Evolutionary conservation across 2,113 vertebrate species (phyloP), one percentile per base, ranked within the genome.

Genomic region (Lota lota): DNA sequence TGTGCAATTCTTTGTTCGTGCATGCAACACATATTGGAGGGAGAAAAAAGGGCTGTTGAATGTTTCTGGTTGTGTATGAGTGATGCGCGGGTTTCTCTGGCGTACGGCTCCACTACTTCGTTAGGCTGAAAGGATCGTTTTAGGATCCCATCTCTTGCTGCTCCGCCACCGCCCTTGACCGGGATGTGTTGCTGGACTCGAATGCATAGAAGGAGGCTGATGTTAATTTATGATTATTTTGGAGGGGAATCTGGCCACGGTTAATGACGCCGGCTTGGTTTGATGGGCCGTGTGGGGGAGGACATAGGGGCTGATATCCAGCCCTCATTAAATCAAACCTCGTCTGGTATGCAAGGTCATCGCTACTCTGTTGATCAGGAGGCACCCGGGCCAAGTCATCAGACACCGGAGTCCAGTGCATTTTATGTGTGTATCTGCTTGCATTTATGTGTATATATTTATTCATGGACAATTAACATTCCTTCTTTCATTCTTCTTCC

Each of bases 291-390:
- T 66, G 80, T 19, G 68, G 58, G 63, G 76, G 73, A 14, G 61
- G 78, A 79, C 60, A 71, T 60, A 73, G 79, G 67, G 79, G 89
- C 87, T 88, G 87, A 90, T 87, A 85, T 86, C 72, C 73, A 76
- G 73, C 77, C 76, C 87, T 89, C 83, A 72, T 90, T 90, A 90
- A 84, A 88, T 68, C 83, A 84, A 80, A 82, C 85, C 81, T 87
- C 76, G 68, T 76, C 87, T 82, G 88, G 89, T 80, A 89, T 90
- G 85, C 83, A 73, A 89, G 88, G 88, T 89, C 88, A 87, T 63
- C 60, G 28, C 40, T 5, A 63, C 83, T 91, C 91, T 88, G 90
- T 90, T 85, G 85, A 80, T 36, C 57, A 24, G 18, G 33, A 53
- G 61, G 36, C 63, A 5, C 51, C 54, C 0, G 70, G 74, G 83